Conservation (phyloP, 92 coral and sea anemone species). For the Metridium senile region DNA sequence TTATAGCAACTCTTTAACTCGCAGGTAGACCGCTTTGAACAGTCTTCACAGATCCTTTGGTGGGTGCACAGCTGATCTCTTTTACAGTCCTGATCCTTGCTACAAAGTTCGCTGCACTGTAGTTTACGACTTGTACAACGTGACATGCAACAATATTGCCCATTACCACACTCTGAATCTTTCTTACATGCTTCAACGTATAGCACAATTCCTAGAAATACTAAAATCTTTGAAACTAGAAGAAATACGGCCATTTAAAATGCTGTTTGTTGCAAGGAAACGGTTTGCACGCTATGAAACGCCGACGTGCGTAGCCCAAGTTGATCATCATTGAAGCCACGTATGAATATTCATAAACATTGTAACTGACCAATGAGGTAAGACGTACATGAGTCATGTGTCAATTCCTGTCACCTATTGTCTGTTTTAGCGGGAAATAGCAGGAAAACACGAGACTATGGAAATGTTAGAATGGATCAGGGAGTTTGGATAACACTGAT, state of each 20-base stretch:
- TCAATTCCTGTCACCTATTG: background rate
- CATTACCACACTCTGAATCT: conserved; percentile 19
- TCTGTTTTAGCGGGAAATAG: conserved; percentile 14
- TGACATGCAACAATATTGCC: conserved; percentile 27
- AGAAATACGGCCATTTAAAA: conserved; percentile 1
- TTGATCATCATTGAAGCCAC: conserved; percentile 4
- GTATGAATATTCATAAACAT: conserved; percentile 14
- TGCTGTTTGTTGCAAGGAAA: background rate
- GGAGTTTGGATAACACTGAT: no score
- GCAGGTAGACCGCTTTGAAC: conserved; percentile 34
- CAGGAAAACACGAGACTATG: background rate
- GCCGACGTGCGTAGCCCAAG: background rate
- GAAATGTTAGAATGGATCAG: background rate
- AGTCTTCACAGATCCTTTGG: conserved; percentile 21
- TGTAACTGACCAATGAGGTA: background rate
- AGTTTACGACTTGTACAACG: conserved; percentile 28
- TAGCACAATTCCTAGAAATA: background rate
- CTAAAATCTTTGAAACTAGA: background rate
- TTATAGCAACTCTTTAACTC: conserved; percentile 34
- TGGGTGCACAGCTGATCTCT: conserved; percentile 29
- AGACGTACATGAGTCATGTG: background rate
- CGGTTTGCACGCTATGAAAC: background rate
- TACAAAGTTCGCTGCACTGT: conserved; percentile 29
- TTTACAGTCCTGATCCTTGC: conserved; percentile 30
- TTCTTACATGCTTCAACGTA: conserved; percentile 9